Percentiles rank a stretch among this genome's conserved stretches.
phyloP scores from a whole-genome alignment of 2,797 vertebrate genomes.

The Phrynocephalus vlangalii region DNA sequence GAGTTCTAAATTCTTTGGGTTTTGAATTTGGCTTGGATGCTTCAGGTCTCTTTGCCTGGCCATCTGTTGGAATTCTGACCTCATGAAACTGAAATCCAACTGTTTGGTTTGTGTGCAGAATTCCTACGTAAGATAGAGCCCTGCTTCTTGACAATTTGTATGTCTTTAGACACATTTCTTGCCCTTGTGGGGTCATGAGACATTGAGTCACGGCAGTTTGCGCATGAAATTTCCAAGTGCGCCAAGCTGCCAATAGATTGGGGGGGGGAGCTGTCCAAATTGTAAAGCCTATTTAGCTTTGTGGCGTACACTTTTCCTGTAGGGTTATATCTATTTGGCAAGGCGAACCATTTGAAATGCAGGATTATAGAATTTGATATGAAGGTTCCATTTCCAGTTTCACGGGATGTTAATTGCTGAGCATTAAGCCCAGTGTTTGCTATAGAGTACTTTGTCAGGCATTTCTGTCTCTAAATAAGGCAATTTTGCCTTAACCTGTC shows the following conservation, averaged over 20 bases:
- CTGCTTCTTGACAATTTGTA: background rate
- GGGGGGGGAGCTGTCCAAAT: background rate
- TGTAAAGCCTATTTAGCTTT: background rate
- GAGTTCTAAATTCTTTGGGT: background rate
- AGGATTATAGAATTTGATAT: background rate
- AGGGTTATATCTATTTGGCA: background rate
- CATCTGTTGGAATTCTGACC: background rate
- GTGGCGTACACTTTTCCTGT: background rate
- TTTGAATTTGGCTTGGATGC: background rate
- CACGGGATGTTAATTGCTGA: background rate
- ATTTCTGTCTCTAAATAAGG: background rate
- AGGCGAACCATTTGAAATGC: background rate
- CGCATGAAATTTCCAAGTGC: background rate
- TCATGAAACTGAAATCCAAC: background rate
- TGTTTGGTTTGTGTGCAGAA: background rate
- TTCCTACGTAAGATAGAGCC: background rate
- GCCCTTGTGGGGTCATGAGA: background rate
- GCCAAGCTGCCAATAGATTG: background rate
- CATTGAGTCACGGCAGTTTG: background rate
- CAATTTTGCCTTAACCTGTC: background rate
- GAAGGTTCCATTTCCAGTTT: background rate
- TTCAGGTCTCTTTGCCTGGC: background rate
- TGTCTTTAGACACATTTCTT: constrained; percentile 1
- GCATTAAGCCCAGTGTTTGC: background rate
- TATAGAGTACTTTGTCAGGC: background rate